phyloP scores from a whole-genome alignment of 2,113 vertebrate genomes.

The Apodemus speciosus region DNA sequence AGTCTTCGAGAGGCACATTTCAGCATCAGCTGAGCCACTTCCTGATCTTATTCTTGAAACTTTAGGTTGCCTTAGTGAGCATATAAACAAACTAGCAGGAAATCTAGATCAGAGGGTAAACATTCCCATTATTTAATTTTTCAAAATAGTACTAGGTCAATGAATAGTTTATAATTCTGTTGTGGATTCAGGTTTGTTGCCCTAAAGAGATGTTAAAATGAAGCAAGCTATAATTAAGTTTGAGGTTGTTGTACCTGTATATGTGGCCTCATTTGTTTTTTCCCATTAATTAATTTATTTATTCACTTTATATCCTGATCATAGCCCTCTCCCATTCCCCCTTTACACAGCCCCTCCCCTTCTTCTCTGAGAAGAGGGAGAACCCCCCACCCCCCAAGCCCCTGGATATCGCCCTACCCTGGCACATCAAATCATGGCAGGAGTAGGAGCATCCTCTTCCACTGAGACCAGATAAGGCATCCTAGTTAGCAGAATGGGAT shows the following conservation, averaged over 20 bases:
- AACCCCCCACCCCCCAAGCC: no score
- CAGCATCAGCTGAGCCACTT: neutral
- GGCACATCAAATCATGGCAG: no score
- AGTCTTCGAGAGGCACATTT: neutral
- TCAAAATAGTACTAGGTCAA: neutral
- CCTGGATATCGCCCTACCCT: no score
- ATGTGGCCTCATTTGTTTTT: neutral
- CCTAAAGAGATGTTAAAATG: neutral
- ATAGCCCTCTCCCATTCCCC: no score
- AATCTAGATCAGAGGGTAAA: neutral
- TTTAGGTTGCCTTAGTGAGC: neutral
- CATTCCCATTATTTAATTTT: neutral
- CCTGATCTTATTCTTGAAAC: neutral
- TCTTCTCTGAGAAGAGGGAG: no score
- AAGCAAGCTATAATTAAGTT: neutral
- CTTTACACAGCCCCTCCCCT: no score
- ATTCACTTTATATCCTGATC: no score
- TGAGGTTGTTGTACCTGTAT: neutral
- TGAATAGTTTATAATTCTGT: neutral
- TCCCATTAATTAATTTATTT: no score
- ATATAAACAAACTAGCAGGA: neutral
- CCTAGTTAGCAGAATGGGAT: no score
- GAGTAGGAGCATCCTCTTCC: no score
- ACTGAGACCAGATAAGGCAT: no score
- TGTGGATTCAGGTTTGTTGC: neutral